Base-by-base conservation (phyloP, 2,113 vertebrate species). In the Procapra przewalskii region DNA sequence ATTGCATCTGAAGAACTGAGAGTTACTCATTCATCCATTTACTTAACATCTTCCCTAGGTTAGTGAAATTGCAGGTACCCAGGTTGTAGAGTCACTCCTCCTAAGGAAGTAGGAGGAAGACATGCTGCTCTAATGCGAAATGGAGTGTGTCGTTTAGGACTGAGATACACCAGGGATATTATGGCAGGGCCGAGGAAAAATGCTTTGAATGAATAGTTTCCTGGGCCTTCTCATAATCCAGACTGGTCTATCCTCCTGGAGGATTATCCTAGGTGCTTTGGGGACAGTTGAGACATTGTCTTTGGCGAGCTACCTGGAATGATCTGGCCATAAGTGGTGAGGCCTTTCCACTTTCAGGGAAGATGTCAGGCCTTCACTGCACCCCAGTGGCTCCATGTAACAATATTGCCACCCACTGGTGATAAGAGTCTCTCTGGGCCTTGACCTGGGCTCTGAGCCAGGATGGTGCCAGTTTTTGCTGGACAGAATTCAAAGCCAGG, bases 331-430 rank as follows among this genome's bases (percentile, higher is more conserved):
- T 45, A 67, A 12, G 40, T 23, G 3, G 27, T 14, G 25, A 93
- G 88, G 2, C 13, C n/a, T 84, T 87, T 29, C 3, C 52, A 45
- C 8, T 36, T 80, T 86, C 31, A 10, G 36, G 60, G 84, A 89
- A 6, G 71, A n/a, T 23, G 21, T 16, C 12, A 83, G 52, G n/a
- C 67, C 88, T 82, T 79, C 10, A 6, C 4, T 17, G 43, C 3
- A 83, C 33, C 40, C 13, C 14, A 14, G 6, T 33, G 80, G n/a
- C 79, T 96, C 80, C 48, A 55, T 79, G 96, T 59, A 52, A 93
- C 96, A 97, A 97, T 71, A 97, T 64, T 94, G 97, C 97, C 96
- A 89, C 95, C 97, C 83, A 33, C 93, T 97, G 97, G 98, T 91
- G 27, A 90, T 25, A 19, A 54, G 77, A 94, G 77, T 86, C 52